These are phyloP conservation scores for Lymantria monacha DNA, from an alignment of 2,888 invertebrate genomes.

Conservation along the genomic window DNA sequence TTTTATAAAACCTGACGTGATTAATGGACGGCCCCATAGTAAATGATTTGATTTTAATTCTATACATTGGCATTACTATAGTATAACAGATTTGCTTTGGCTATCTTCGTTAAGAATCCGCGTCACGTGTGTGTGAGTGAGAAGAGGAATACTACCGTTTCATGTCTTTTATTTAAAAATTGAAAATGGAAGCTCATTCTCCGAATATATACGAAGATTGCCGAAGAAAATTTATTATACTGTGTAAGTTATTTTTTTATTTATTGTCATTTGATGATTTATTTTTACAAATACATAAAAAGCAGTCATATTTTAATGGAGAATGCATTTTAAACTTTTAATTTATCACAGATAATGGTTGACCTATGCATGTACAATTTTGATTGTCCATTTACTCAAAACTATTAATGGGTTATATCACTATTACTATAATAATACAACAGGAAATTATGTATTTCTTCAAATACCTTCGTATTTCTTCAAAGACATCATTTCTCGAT, in stretches of 20 bases:
- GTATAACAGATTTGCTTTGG: slow-evolving; percentile 1
- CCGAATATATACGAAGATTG: slow-evolving; percentile 9
- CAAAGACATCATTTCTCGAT: too few relatives aligned
- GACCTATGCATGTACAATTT: neutral
- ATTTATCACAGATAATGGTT: slow-evolving; percentile 2
- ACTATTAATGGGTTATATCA: too few relatives aligned
- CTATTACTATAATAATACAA: too few relatives aligned
- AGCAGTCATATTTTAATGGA: too few relatives aligned
- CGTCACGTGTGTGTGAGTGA: slow-evolving; percentile 1
- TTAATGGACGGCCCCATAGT: too few relatives aligned
- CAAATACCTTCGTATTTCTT: too few relatives aligned
- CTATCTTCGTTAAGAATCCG: slow-evolving; percentile 4
- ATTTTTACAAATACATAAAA: neutral
- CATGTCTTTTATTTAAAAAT: slow-evolving; percentile 1
- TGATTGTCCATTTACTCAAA: too few relatives aligned
- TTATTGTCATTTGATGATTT: neutral
- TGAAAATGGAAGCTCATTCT: slow-evolving; percentile 5
- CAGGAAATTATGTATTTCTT: too few relatives aligned
- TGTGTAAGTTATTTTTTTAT: slow-evolving; percentile 9
- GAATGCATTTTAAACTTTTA: too few relatives aligned
- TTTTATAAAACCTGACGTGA: too few relatives aligned
- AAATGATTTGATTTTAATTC: neutral
- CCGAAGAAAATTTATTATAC: slow-evolving; percentile 10
- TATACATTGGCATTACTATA: neutral
- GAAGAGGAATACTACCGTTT: neutral